Conservation (phyloP, 2,113 vertebrate genomes). For the Halichoeres trimaculatus region DNA sequence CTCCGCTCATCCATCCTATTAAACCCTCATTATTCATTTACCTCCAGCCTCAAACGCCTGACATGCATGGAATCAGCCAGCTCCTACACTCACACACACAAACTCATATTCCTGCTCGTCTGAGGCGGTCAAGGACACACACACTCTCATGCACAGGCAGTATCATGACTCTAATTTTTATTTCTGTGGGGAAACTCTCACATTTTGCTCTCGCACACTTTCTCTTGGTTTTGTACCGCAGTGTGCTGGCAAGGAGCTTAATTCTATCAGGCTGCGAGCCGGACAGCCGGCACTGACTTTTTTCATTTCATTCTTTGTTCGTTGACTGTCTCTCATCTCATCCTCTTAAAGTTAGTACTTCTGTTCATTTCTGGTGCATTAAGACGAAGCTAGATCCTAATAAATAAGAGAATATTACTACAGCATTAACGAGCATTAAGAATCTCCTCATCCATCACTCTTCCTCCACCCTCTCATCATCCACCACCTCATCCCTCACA, state of each 20-base stretch:
- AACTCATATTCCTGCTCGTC: conserved; percentile 29
- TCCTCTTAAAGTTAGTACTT: not conserved
- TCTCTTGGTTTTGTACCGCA: conserved; percentile 40
- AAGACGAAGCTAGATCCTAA: too few relatives aligned
- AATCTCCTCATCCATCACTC: conserved; percentile 30
- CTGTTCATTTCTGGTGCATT: too few relatives aligned
- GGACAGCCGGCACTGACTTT: conserved; percentile 64
- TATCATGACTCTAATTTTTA: conserved; percentile 38
- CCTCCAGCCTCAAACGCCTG: conserved; percentile 60
- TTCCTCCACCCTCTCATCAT: conserved; percentile 1
- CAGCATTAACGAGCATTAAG: conserved; percentile 21
- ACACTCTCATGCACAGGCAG: conserved; percentile 28
- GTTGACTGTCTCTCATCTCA: conserved; percentile 24
- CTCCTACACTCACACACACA: conserved; percentile 6
- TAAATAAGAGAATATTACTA: too few relatives aligned
- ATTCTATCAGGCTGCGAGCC: conserved; percentile 80
- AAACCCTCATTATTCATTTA: conserved; percentile 79
- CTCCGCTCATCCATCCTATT: conserved; percentile 70
- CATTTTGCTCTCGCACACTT: conserved; percentile 44
- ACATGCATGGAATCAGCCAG: conserved; percentile 45
- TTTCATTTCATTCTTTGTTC: conserved; percentile 19
- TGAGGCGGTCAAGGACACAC: conserved; percentile 55
- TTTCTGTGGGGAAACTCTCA: conserved; percentile 16
- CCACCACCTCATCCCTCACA: conserved; percentile 7
- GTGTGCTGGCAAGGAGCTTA: conserved; percentile 75